phyloP scores from a whole-genome alignment of 2,888 invertebrate genomes.

The Synanthedon formicaeformis region DNA sequence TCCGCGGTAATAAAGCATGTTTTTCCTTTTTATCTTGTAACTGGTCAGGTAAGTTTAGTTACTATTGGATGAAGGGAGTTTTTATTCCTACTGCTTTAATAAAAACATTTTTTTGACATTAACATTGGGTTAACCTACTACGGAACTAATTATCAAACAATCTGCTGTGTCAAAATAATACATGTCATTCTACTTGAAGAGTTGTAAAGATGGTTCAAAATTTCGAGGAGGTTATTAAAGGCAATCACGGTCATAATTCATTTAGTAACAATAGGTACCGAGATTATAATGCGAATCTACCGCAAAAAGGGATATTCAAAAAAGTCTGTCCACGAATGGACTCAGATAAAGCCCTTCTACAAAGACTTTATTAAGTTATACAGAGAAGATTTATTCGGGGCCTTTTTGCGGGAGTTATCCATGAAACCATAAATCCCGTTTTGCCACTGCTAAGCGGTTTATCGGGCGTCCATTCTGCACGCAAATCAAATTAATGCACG shows the following conservation, averaged over 20 bases:
- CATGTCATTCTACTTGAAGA: no score
- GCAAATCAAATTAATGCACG: conserved; percentile 59
- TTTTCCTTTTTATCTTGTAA: no score
- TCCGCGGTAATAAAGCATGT: no score
- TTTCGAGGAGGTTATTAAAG: no score
- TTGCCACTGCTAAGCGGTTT: conserved; percentile 52
- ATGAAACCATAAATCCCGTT: conserved; percentile 51
- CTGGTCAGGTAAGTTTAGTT: no score
- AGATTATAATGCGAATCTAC: background rate
- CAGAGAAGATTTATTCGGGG: conserved; percentile 53
- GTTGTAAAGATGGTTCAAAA: no score
- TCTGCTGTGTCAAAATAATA: no score
- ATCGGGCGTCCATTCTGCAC: conserved; percentile 45
- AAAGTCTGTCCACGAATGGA: conserved; percentile 31
- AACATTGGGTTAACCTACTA: no score
- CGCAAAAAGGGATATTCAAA: conserved; percentile 11
- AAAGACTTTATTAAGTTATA: conserved; percentile 54
- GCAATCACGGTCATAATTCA: background rate
- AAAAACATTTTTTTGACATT: no score
- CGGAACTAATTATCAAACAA: no score
- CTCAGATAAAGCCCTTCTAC: conserved; percentile 52
- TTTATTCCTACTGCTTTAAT: no score
- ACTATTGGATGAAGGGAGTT: no score
- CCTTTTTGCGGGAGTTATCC: conserved; percentile 55
- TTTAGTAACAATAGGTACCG: background rate